Percentiles rank a stretch among this genome's conserved stretches.
These are phyloP conservation scores for Microctenopoma lineatum DNA, from an alignment of 2,797 vertebrate genomes.

Conservation along the genomic window DNA sequence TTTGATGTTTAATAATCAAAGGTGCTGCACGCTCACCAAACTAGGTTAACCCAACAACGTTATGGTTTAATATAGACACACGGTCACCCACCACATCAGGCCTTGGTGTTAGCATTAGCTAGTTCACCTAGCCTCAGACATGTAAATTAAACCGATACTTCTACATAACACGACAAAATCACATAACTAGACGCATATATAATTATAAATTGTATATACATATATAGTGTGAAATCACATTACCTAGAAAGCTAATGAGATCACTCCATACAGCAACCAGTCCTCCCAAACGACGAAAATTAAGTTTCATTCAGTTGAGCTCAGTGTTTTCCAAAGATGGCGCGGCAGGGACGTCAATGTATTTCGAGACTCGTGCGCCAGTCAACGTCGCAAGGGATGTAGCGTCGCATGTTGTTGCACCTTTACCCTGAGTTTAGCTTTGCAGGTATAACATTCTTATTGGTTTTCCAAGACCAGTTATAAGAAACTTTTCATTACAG, in stretches of 20 bases:
- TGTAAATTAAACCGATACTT: constrained; percentile 2
- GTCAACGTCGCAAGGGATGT: neutral
- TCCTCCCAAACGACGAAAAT: constrained; percentile 30
- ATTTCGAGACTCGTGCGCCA: constrained; percentile 52
- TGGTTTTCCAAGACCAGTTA: too few species aligned
- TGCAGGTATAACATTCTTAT: constrained; percentile 12
- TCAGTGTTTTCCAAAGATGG: constrained; percentile 83
- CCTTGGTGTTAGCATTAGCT: constrained; percentile 72
- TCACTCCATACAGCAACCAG: constrained; percentile 36
- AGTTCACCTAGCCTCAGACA: constrained; percentile 5
- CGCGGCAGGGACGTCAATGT: constrained; percentile 75
- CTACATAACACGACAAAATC: neutral
- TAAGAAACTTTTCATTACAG: too few species aligned
- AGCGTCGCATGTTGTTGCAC: rapidly evolving
- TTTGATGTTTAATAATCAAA: neutral
- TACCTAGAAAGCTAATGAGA: constrained; percentile 37
- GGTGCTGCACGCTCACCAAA: neutral
- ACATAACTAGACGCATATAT: neutral
- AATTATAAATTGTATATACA: neutral
- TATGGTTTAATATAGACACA: neutral
- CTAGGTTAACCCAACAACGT: neutral
- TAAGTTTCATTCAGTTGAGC: constrained; percentile 73
- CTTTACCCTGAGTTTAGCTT: rapidly evolving
- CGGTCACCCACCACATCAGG: neutral
- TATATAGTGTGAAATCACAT: neutral